Percentiles rank a stretch among this genome's conserved stretches.
Conservation (phyloP, 2,113 vertebrate species). For the Carassius auratus region DNA sequence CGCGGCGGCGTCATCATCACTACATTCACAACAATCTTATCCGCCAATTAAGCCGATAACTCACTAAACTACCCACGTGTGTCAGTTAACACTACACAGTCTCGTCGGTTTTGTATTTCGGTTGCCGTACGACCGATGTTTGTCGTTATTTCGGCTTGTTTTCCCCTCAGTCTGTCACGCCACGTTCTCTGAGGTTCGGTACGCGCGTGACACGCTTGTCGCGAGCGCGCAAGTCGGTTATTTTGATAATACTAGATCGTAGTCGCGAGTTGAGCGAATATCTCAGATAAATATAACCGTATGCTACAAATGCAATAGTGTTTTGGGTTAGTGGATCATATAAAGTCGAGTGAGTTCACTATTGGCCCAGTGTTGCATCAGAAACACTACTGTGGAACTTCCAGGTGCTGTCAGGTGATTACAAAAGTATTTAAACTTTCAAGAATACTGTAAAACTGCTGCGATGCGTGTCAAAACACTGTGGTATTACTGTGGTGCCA, state of each 20-base stretch:
- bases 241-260: background rate
- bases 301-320: background rate
- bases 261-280: background rate
- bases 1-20: constrained; percentile 30
- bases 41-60: constrained; percentile 37
- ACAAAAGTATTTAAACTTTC: background rate
- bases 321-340: too few species aligned
- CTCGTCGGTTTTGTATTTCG: too few species aligned
- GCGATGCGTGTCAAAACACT: background rate
- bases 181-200: constrained; percentile 44
- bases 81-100: constrained; percentile 22
- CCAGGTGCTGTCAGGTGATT: background rate
- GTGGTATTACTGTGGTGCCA: background rate
- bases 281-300: background rate
- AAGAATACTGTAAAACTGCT: background rate
- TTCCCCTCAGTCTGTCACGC: constrained; percentile 27
- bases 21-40: constrained; percentile 10
- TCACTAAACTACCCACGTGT: constrained; percentile 22
- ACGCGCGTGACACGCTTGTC: constrained; percentile 38
- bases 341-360: background rate
- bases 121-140: background rate
- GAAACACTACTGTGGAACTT: background rate
- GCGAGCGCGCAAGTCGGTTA: background rate
- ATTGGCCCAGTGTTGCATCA: constrained; percentile 68
- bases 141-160: background rate